Percentiles rank a stretch among this genome's conserved stretches.
These are phyloP conservation scores for Athrips mouffetella DNA, from an alignment of 2,888 invertebrate genomes.

Conservation along the genomic window DNA sequence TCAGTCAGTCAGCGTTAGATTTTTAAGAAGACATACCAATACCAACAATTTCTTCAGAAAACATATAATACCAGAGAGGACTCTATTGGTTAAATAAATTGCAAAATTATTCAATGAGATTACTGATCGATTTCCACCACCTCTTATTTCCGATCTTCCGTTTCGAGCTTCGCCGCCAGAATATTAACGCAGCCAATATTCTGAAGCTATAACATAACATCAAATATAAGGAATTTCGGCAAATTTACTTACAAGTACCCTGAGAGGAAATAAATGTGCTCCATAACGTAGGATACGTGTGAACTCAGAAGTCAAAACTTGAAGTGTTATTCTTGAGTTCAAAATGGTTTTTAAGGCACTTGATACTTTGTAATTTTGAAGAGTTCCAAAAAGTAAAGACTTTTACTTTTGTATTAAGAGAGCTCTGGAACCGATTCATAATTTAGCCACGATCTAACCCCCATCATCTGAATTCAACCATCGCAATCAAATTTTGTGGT, in stretches of 20 bases:
- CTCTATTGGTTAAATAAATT: conserved; percentile 38
- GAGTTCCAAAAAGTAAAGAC: neutral
- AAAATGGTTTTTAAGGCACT: no score
- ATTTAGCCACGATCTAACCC: conserved; percentile 1
- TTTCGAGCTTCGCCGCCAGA: conserved; percentile 5
- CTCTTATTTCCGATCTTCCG: conserved; percentile 17
- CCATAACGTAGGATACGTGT: no score
- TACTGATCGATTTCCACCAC: conserved; percentile 35
- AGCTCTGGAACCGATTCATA: neutral
- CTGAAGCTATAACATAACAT: no score
- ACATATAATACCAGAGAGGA: conserved; percentile 29
- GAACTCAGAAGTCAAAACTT: no score
- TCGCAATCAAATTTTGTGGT: conserved; percentile 9
- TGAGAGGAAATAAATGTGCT: neutral
- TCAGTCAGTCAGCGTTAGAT: no score
- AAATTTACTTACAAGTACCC: neutral
- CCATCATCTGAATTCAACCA: conserved; percentile 6
- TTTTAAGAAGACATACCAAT: no score
- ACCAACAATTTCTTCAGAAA: no score
- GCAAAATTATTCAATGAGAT: conserved; percentile 48
- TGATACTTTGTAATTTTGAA: no score
- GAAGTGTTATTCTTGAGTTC: no score
- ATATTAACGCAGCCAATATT: conserved; percentile 10
- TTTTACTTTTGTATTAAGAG: neutral
- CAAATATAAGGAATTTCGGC: neutral